Evolutionary conservation across 2,888 invertebrate species (phyloP).

Genomic region (Latrodectus elegans): DNA sequence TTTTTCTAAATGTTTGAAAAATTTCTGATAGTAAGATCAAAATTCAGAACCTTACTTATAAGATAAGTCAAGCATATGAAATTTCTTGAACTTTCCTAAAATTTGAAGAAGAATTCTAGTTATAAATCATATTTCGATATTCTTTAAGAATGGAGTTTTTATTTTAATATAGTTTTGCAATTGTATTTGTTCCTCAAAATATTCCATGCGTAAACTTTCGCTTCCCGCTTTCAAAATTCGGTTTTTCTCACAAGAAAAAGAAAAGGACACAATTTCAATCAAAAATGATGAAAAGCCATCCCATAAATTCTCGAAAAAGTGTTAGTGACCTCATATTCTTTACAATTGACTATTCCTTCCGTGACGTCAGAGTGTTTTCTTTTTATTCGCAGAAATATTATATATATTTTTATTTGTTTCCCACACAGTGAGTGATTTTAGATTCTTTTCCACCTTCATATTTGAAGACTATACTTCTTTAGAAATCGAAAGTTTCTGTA

Average conservation of each 20-base stretch:
- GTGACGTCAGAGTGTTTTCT: neutral
- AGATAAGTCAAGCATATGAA: too few relatives aligned
- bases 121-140: too few relatives aligned
- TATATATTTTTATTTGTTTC: neutral
- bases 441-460: neutral
- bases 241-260: neutral
- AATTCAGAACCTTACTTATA: too few relatives aligned
- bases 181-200: neutral
- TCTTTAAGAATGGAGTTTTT: too few relatives aligned
- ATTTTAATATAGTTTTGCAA: neutral
- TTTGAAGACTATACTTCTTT: neutral
- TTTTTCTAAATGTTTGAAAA: too few relatives aligned
- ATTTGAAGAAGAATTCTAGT: too few relatives aligned
- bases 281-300: conserved; percentile 32
- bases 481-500: neutral
- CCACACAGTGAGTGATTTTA: neutral
- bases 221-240: conserved; percentile 3
- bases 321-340: conserved; percentile 23
- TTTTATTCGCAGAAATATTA: neutral
- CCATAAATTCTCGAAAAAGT: conserved; percentile 15
- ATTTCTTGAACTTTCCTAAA: too few relatives aligned
- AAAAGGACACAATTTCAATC: conserved; percentile 1
- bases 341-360: conserved; percentile 29
- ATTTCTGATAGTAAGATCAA: too few relatives aligned
- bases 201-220: neutral